Conservation (phyloP, 2,797 vertebrate species). For the Botia kubotai region DNA sequence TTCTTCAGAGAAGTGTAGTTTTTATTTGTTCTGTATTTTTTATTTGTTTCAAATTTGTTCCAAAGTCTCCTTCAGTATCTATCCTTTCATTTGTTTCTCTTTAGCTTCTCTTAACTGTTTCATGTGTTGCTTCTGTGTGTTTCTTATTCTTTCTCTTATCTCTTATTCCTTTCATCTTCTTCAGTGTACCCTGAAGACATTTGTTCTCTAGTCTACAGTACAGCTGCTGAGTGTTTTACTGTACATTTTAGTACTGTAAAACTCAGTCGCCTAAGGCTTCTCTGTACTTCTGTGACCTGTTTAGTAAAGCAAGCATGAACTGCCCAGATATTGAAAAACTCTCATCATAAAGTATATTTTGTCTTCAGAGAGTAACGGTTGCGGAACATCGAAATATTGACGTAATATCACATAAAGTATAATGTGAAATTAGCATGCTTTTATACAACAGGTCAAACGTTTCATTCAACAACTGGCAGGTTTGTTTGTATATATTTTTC, state of each 20-base stretch:
- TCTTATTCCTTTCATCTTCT: conserved; percentile 36
- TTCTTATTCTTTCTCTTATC: conserved; percentile 29
- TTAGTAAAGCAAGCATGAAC: neutral
- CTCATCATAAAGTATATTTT: neutral
- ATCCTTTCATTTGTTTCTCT: conserved; percentile 47
- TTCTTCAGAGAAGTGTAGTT: conserved; percentile 1
- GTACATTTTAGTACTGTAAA: conserved; percentile 15
- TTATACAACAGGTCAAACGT: neutral
- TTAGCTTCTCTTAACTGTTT: conserved; percentile 18
- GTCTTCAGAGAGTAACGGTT: neutral
- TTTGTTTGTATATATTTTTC: neutral
- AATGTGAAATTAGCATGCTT: neutral
- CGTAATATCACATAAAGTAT: neutral
- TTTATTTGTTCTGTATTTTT: neutral
- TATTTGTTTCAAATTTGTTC: neutral
- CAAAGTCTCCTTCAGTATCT: conserved; percentile 37
- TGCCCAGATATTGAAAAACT: neutral
- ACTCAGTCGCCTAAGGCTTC: conserved; percentile 6
- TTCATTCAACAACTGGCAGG: neutral
- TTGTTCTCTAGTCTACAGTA: neutral
- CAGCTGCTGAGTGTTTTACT: conserved; percentile 18
- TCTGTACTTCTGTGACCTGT: neutral
- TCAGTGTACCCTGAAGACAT: conserved; percentile 8
- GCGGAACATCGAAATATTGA: neutral
- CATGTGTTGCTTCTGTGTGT: conserved; percentile 26